These are phyloP conservation scores for Parazoanthus swiftii DNA, from an alignment of 92 coral and sea anemone species.

Conservation along the genomic window DNA sequence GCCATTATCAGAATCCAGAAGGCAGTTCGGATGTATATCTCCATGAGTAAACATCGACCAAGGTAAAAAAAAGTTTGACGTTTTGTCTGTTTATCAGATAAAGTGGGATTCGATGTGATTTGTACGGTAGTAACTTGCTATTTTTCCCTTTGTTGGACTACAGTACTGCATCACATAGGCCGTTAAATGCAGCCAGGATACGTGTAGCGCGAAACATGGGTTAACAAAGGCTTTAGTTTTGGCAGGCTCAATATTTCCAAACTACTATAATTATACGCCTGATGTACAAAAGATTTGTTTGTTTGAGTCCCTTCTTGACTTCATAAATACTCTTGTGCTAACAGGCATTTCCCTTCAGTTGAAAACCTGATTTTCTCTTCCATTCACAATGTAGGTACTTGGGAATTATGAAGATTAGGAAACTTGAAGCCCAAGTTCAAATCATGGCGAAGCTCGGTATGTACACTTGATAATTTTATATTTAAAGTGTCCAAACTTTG, in stretches of 20 bases:
- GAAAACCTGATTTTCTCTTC: not conserved
- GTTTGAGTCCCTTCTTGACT: no score
- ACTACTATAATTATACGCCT: not conserved
- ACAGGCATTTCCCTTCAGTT: not conserved
- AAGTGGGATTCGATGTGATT: not conserved
- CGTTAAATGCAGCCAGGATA: no score
- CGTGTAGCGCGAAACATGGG: no score
- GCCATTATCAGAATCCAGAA: slow-evolving; percentile 88
- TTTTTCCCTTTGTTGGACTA: not conserved
- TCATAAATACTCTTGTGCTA: not conserved
- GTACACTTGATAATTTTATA: not conserved
- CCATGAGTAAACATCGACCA: slow-evolving; percentile 79
- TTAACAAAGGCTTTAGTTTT: no score
- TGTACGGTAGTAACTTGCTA: not conserved
- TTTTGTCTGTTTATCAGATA: not conserved
- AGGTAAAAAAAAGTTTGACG: slow-evolving; percentile 52
- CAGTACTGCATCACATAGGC: no score
- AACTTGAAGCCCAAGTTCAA: slow-evolving; percentile 77
- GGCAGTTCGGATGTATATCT: slow-evolving; percentile 80
- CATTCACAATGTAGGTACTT: slow-evolving; percentile 61
- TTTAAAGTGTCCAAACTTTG: no score
- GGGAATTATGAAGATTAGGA: slow-evolving; percentile 83
- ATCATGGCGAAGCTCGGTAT: slow-evolving; percentile 79
- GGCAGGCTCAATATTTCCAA: no score
- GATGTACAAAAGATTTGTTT: not conserved